phyloP scores from a whole-genome alignment of 2,113 vertebrate genomes.

The Corvus cornix region DNA sequence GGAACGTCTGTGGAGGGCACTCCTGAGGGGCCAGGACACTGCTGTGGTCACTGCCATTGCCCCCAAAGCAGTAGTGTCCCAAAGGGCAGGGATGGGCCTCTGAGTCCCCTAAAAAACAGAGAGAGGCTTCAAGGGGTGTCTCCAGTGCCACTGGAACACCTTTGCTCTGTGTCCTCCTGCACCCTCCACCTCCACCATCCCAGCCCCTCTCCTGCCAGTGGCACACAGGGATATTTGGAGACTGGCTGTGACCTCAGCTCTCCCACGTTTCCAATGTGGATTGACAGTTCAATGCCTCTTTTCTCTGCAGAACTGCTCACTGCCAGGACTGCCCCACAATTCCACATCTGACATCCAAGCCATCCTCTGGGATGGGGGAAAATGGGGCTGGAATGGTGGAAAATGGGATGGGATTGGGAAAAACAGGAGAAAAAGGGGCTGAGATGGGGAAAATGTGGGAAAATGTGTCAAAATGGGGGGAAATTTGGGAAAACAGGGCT shows the following conservation, averaged over 20 bases:
- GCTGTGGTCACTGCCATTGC: slow-evolving; percentile 52
- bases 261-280: not conserved
- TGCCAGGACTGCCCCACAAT: not conserved
- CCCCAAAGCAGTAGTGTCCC: slow-evolving; percentile 84
- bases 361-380: not conserved
- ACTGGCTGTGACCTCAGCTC: not conserved
- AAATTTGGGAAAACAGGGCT: too few relatives aligned
- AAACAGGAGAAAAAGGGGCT: not conserved
- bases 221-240: not conserved
- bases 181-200: not conserved
- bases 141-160: not conserved
- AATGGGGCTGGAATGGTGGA: not conserved
- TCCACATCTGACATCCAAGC: not conserved
- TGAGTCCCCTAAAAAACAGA: slow-evolving; percentile 72
- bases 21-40: slow-evolving; percentile 68
- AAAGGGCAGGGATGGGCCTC: slow-evolving; percentile 73
- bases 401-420: not conserved
- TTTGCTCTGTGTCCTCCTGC: not conserved
- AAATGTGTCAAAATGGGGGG: not conserved
- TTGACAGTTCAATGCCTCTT: not conserved
- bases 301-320: not conserved
- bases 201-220: not conserved
- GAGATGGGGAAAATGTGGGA: not conserved
- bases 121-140: too few relatives aligned
- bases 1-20: slow-evolving; percentile 83